Base-by-base conservation (phyloP, 2,797 vertebrate genomes). In the Mus minutoides region DNA sequence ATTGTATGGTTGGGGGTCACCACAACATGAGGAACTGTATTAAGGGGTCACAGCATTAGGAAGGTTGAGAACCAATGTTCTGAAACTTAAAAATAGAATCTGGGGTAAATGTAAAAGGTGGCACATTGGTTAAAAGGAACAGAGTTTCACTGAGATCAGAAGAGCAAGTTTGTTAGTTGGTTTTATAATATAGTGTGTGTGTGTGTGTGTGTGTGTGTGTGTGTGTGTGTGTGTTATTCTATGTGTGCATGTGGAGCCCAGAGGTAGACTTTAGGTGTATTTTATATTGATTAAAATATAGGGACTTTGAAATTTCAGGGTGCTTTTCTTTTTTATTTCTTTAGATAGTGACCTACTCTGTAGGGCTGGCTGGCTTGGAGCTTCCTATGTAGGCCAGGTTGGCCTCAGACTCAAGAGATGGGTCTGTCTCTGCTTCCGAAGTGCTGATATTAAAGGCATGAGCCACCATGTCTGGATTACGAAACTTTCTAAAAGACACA, bases 281-380 rank as follows among this genome's bases (percentile, higher is more conserved):
- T 52, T 37, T 95, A 96, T 95, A 96, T 95, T 89, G 14, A 90
- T 88, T 58, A 95, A 96, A 97, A 97, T 92, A 92, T 85, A 94
- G 73, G 92, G 91, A 77, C 62, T 96, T 96, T 97, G 94, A 92
- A 94, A 96, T 95, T 92, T 96, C 77, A 64, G 78, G 52, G 73
- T 94, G 62, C 93, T 22, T 56, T 54, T 54, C 37, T 60, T 58
- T 75, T 58, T 58, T 29, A 37, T 71, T 88, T 88, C 56, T 58
- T 58, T 40, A 71, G 26, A 34, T 40, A 76, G 54, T 19, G 37
- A 16, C 16, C 29, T 29, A 56, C 37, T 88, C 24, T 75, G 29
- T 67, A 85, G 83, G 10, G 11, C 40, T 67, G 60, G 6, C 43
- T 85, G 60, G 12, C 62, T 21, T 76, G 71, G 6, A 76, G 60